Base-by-base conservation (phyloP, 2,888 invertebrate species). In the Drosophila incognita region DNA sequence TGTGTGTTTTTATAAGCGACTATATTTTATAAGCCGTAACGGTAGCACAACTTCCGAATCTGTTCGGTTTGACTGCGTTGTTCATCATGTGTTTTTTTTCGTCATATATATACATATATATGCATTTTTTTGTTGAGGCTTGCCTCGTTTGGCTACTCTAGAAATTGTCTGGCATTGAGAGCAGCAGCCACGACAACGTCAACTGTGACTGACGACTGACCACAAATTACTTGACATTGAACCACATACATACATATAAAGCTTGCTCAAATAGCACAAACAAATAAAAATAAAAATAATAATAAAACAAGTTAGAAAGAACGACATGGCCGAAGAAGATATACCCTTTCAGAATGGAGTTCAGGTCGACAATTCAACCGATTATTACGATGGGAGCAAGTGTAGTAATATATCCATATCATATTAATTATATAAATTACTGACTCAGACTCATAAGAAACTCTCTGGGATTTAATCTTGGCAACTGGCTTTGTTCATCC, bases 91-190 rank as follows among this genome's bases (percentile, higher is more conserved):
- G 13, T 24, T 58, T 71, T 60, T 60, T 67, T 61, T 24, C 5
- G 33, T n/a, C 35, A 46, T 15, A 46, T 3, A 13, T 0, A 1
- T 11, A n/a, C 7, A 29, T 29, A 29, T 42, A 18, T 4, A 36
- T 36, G 0, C 2, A 15, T 18, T 36, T 42, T 2, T 35, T 59
- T 46, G 36, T 69, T 48, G 36, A 57, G 49, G 18, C 69, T 54
- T 78, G 81, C 49, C 79, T 87, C 72, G 79, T 70, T 70, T 87
- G 82, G 83, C 74, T 83, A 67, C 82, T 74, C 60, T 83, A 70
- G 72, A 76, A 80, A 75, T 75, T 85, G 86, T 79, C 79, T 88
- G 86, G 85, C 86, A 86, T 86, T 86, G 90, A 81, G 74, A 83
- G 81, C 83, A 27, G 69, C 64, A 57, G 60, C 69, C 29, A 48